Evolutionary conservation across 2,888 invertebrate genomes (phyloP).

Genomic region (Barypeithes pellucidus): DNA sequence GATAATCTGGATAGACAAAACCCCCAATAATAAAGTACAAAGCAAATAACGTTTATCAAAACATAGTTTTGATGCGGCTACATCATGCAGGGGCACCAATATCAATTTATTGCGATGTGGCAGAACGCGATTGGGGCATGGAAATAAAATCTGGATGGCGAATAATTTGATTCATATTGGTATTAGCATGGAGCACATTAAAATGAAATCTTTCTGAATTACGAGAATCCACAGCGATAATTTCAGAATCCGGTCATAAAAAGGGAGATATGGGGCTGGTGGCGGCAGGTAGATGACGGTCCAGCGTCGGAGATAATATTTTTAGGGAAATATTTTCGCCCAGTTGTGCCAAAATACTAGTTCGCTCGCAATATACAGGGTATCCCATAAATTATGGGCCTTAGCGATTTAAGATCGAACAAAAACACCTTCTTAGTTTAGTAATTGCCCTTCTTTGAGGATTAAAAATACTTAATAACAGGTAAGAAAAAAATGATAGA

Average conservation of each 20-base stretch:
- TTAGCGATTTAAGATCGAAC: too few relatives aligned
- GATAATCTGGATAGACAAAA: slow-evolving; percentile 4
- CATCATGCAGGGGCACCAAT: slow-evolving; percentile 28
- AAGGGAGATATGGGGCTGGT: slow-evolving; percentile 58
- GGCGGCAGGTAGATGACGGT: slow-evolving; percentile 58
- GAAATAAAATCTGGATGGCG: slow-evolving; percentile 59
- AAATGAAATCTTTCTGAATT: slow-evolving; percentile 63
- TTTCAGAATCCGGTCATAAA: slow-evolving; percentile 62
- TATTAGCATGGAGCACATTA: slow-evolving; percentile 61
- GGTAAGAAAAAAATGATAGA: too few relatives aligned
- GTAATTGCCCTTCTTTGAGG: too few relatives aligned
- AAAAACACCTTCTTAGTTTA: too few relatives aligned
- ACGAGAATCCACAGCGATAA: slow-evolving; percentile 62
- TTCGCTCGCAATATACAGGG: too few relatives aligned
- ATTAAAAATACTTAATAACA: too few relatives aligned
- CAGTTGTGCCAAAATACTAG: neutral
- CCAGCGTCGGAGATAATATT: slow-evolving; percentile 30
- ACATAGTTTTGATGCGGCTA: slow-evolving; percentile 25
- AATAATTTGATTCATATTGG: slow-evolving; percentile 62
- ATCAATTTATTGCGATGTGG: slow-evolving; percentile 48
- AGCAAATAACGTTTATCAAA: slow-evolving; percentile 25
- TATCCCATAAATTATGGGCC: too few relatives aligned
- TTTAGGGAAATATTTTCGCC: neutral
- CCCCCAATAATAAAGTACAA: slow-evolving; percentile 4
- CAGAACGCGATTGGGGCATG: slow-evolving; percentile 52